Conservation (phyloP, 2,113 vertebrate genomes). For the Anthoscopus minutus region DNA sequence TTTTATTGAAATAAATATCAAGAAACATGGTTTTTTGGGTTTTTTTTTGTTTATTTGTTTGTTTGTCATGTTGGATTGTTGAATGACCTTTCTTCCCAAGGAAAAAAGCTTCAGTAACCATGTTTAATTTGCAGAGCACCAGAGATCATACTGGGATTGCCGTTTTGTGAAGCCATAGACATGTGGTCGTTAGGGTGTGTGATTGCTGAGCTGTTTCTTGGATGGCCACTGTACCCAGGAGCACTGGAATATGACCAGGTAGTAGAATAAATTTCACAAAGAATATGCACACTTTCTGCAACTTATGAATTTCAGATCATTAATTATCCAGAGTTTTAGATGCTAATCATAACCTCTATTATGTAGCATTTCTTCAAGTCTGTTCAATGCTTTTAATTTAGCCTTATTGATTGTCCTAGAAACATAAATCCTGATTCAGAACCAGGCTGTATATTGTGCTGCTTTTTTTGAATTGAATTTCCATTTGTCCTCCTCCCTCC, state of each 20-base stretch:
- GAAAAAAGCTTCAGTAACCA: not conserved
- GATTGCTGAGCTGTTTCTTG: constrained; percentile 97
- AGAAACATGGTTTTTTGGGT: not conserved
- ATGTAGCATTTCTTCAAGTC: not conserved
- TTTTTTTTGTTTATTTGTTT: not conserved
- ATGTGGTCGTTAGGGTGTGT: constrained; percentile 99
- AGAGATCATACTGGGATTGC: constrained; percentile 99
- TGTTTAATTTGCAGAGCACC: constrained; percentile 86
- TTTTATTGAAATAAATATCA: not conserved
- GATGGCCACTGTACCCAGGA: constrained; percentile 98
- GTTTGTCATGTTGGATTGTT: not conserved
- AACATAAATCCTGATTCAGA: not conserved
- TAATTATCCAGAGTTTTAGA: not conserved
- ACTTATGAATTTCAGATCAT: not conserved
- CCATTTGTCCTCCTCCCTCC: not conserved
- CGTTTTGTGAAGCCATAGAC: constrained; percentile 99
- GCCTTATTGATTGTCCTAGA: not conserved
- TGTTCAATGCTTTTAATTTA: not conserved
- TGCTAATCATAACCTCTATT: not conserved
- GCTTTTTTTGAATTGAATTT: not conserved
- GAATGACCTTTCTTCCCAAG: not conserved
- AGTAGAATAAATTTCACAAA: constrained; percentile 53
- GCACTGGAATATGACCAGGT: constrained; percentile 99
- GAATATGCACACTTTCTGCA: not conserved
- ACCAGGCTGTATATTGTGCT: not conserved